A percentile compares a stretch with the other conserved stretches of the same genome.
These are phyloP conservation scores for Eupithecia inturbata DNA, from an alignment of 2,888 invertebrate genomes.

Conservation along the genomic window DNA sequence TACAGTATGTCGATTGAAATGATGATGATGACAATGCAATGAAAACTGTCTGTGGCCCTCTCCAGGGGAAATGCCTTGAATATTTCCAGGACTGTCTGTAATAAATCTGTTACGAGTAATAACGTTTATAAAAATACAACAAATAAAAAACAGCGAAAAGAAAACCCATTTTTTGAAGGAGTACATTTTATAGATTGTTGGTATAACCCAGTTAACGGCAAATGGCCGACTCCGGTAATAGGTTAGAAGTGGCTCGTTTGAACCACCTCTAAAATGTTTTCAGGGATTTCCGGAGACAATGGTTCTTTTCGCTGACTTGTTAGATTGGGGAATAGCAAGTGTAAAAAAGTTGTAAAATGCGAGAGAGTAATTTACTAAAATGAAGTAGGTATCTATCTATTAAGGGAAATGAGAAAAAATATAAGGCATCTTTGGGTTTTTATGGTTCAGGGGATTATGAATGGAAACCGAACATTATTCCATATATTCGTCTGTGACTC, in stretches of 20 bases:
- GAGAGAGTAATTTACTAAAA: conserved; percentile 27
- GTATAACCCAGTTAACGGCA: background rate
- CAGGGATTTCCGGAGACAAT: conserved; percentile 51
- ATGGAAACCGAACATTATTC: background rate
- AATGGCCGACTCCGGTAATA: background rate
- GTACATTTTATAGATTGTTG: background rate
- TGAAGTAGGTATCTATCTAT: conserved; percentile 26
- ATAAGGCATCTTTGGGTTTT: conserved; percentile 1
- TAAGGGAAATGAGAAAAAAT: conserved; percentile 19
- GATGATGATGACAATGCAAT: background rate
- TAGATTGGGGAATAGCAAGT: conserved; percentile 1
- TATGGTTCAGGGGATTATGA: background rate
- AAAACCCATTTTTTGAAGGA: background rate
- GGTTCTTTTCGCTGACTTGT: conserved; percentile 5
- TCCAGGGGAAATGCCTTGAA: too few relatives aligned
- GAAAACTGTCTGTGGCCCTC: background rate
- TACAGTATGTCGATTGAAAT: background rate
- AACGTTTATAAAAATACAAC: background rate
- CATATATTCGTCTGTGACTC: background rate
- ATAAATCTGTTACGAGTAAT: background rate
- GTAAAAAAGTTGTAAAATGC: conserved; percentile 13
- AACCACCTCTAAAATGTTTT: conserved; percentile 40
- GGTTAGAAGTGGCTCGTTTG: background rate
- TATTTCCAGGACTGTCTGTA: too few relatives aligned
- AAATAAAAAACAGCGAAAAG: background rate